Conservation (phyloP, 2,888 invertebrate genomes). For the Griposia aprilina region DNA sequence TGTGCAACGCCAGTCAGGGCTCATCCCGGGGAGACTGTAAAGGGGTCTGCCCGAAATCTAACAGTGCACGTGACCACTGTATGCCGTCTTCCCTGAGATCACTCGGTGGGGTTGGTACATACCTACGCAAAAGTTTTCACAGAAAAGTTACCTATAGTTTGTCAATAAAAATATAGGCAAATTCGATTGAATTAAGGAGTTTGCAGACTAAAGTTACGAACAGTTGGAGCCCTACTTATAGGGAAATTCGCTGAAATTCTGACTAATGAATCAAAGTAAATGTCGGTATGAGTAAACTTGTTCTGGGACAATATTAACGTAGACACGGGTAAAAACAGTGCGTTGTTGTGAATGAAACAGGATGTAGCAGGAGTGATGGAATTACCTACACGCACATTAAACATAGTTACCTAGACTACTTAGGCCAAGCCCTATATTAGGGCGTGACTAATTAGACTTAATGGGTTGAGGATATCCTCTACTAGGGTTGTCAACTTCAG, state of each 20-base stretch:
- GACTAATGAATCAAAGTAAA: slow-evolving; percentile 14
- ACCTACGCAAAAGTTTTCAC: too few species aligned
- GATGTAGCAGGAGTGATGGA: slow-evolving; percentile 27
- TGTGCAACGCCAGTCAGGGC: not conserved
- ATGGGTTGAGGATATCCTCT: slow-evolving; percentile 30
- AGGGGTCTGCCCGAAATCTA: not conserved
- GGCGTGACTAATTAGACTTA: slow-evolving; percentile 29
- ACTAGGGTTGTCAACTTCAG: not conserved
- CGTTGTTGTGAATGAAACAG: slow-evolving; percentile 27
- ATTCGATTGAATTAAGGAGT: not conserved
- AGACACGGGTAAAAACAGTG: slow-evolving; percentile 23
- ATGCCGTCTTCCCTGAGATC: not conserved
- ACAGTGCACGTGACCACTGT: too few species aligned
- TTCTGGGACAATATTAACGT: slow-evolving; percentile 32
- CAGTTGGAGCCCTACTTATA: not conserved
- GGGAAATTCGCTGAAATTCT: slow-evolving; percentile 10
- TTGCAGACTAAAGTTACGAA: not conserved
- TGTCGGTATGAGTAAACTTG: slow-evolving; percentile 23
- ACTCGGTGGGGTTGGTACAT: too few species aligned
- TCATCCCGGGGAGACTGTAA: too few species aligned
- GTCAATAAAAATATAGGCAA: not conserved
- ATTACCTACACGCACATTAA: not conserved
- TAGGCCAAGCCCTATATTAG: slow-evolving; percentile 8
- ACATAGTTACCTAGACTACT: not conserved
- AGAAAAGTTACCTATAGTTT: not conserved